phyloP scores from a whole-genome alignment of 2,113 vertebrate genomes.

The Brienomyrus longianalis region DNA sequence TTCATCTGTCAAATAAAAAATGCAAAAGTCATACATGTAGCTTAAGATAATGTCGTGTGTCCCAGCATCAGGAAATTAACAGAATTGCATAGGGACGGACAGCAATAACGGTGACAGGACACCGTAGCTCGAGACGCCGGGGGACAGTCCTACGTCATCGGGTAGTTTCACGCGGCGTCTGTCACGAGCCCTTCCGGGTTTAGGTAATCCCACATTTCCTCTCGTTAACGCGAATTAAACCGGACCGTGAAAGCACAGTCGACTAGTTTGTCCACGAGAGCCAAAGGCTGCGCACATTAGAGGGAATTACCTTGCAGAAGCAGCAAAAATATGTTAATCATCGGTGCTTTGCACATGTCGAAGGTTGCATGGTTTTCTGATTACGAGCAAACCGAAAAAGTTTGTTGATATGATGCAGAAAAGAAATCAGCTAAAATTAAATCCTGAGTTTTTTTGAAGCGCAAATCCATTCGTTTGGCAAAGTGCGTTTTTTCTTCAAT shows the following conservation, averaged over 20 bases:
- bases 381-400: neutral
- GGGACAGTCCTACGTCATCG: neutral
- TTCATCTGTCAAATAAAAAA: neutral
- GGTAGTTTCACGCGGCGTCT: neutral
- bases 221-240: constrained; percentile 16
- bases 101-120: neutral
- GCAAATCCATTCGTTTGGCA: neutral
- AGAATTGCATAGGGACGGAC: neutral
- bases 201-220: constrained; percentile 46
- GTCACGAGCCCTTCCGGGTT: constrained; percentile 47
- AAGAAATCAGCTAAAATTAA: neutral
- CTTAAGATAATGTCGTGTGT: neutral
- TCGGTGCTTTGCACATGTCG: neutral
- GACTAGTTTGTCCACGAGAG: neutral
- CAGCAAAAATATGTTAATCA: neutral
- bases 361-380: neutral
- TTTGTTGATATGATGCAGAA: neutral
- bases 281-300: neutral
- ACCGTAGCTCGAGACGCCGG: neutral
- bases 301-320: neutral
- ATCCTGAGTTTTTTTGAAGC: neutral
- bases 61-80: neutral
- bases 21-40: neutral
- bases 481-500: neutral
- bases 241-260: neutral